Percentiles rank a stretch among this genome's conserved stretches.
Conservation (phyloP, 30 jellyfish, hydroid and myxozoan genomes). For the Chironex yamaguchii region DNA sequence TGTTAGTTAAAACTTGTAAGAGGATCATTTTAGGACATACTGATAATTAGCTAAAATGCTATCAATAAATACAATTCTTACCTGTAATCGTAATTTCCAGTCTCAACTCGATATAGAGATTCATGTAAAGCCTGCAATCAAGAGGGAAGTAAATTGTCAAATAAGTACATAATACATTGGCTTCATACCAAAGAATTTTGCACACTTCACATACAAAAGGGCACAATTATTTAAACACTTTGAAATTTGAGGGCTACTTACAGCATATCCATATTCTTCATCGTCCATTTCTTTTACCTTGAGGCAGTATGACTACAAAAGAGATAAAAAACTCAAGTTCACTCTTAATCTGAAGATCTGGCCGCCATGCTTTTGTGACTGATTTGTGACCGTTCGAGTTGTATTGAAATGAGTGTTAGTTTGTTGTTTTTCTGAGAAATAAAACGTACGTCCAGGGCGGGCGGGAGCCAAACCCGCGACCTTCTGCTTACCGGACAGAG, state of each 20-base stretch:
- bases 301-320: slow-evolving; percentile 96
- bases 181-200: background rate
- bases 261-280: slow-evolving; percentile 99
- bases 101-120: slow-evolving; percentile 95
- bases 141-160: background rate
- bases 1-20: too few species aligned
- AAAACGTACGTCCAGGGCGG: too few species aligned
- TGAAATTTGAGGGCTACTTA: slow-evolving; percentile 35
- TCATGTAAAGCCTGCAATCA: slow-evolving; percentile 95
- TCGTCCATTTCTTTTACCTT: slow-evolving; percentile 99
- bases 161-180: background rate
- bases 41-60: background rate
- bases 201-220: background rate
- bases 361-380: too few species aligned
- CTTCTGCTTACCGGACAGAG: too few species aligned
- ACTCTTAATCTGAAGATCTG: too few species aligned
- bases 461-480: too few species aligned
- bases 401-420: too few species aligned
- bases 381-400: too few species aligned
- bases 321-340: too few species aligned
- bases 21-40: too few species aligned
- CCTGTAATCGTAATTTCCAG: slow-evolving; percentile 98
- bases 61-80: background rate
- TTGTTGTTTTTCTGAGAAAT: too few species aligned
- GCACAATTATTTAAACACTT: background rate